phyloP scores from a whole-genome alignment of 2,113 vertebrate species.

The Zingel zingel region DNA sequence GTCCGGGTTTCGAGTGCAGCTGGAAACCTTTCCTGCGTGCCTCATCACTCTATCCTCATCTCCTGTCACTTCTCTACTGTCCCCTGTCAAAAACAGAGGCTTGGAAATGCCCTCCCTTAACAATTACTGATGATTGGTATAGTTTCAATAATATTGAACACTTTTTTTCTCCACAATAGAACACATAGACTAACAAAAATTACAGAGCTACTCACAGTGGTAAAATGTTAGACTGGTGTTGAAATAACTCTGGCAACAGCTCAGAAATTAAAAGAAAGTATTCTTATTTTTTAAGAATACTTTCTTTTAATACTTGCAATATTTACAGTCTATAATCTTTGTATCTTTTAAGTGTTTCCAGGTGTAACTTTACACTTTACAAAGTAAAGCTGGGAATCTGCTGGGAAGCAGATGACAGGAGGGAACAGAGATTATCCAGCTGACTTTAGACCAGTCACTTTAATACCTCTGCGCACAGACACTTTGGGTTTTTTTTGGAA shows the following conservation, averaged over 20 bases:
- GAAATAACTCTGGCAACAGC: background rate
- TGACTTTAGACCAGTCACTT: slow-evolving; percentile 17
- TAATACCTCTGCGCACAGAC: slow-evolving; percentile 23
- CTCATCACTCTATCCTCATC: background rate
- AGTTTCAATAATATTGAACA: background rate
- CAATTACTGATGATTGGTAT: background rate
- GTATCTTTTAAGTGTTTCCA: background rate
- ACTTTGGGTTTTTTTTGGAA: background rate
- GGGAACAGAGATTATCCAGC: slow-evolving; percentile 32
- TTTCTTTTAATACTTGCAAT: background rate
- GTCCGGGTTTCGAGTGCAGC: background rate
- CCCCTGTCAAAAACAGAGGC: background rate
- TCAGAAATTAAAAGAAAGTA: background rate
- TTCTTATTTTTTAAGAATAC: too few relatives aligned
- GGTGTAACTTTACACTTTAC: background rate
- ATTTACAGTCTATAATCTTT: background rate
- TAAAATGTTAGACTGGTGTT: background rate
- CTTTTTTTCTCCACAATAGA: background rate
- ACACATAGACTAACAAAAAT: background rate
- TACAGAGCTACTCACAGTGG: background rate
- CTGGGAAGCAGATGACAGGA: background rate
- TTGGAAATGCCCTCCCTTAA: background rate
- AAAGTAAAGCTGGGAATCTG: background rate
- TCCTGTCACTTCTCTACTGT: background rate
- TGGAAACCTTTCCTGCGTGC: background rate